These are phyloP conservation scores for Epizoanthus illoricatus DNA, from an alignment of 92 coral and sea anemone species.

Conservation along the genomic window DNA sequence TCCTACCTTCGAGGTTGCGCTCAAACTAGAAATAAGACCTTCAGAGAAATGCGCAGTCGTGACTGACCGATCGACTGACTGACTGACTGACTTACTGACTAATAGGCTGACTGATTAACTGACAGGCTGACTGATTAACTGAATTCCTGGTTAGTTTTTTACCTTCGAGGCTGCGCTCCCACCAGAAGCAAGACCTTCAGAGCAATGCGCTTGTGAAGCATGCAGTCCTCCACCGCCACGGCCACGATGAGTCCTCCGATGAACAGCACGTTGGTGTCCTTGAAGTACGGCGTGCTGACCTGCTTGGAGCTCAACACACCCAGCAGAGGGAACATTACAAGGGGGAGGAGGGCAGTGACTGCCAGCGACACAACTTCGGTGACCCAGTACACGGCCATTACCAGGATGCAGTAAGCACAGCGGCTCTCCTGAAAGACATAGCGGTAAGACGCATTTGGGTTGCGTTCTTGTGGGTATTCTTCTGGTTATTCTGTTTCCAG, in stretches of 20 bases:
- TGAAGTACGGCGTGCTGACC: constrained; percentile 81
- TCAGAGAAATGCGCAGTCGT: constrained; percentile 68
- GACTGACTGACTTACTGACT: neutral
- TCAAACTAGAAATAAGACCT: constrained; percentile 62
- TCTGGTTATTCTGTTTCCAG: too few relatives aligned
- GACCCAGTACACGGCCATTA: constrained; percentile 81
- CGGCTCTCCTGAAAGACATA: constrained; percentile 50
- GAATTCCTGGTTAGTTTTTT: neutral
- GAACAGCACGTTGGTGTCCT: constrained; percentile 80
- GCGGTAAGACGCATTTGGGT: too few relatives aligned
- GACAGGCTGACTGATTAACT: neutral
- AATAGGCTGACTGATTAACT: too few relatives aligned
- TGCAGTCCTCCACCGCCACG: constrained; percentile 85
- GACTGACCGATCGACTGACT: too few relatives aligned
- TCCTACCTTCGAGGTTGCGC: constrained; percentile 71
- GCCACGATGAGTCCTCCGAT: constrained; percentile 85
- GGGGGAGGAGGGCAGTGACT: constrained; percentile 77
- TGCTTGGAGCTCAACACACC: constrained; percentile 74
- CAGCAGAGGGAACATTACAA: constrained; percentile 72
- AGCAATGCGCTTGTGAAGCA: constrained; percentile 78
- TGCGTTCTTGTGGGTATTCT: too few relatives aligned
- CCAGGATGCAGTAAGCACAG: constrained; percentile 71
- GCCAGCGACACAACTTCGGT: constrained; percentile 76
- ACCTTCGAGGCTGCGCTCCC: constrained; percentile 79
- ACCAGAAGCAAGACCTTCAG: constrained; percentile 61